A percentile compares a stretch with the other conserved stretches of the same genome.
Conservation (phyloP, 2,113 vertebrate genomes). For the Pica pica region DNA sequence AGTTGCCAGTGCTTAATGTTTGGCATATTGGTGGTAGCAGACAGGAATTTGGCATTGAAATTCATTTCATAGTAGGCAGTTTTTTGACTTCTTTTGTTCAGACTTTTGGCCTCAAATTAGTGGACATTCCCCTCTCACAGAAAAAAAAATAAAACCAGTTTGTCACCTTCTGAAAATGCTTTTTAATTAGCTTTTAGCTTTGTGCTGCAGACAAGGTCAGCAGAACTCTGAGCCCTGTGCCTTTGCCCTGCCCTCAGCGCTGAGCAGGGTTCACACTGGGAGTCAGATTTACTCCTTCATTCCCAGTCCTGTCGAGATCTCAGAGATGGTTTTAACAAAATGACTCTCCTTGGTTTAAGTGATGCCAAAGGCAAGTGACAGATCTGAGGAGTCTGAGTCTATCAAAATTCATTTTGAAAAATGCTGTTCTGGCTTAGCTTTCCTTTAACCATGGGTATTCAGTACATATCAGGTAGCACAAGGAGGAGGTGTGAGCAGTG, state of each 20-base stretch:
- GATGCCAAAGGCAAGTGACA: background rate
- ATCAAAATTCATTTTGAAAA: background rate
- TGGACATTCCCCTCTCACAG: background rate
- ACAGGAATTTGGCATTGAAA: background rate
- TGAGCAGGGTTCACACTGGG: background rate
- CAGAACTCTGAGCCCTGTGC: background rate
- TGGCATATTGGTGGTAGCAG: background rate
- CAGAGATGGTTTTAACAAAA: background rate
- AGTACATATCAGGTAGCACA: accelerated
- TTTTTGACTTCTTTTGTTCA: background rate
- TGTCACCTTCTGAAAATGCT: background rate
- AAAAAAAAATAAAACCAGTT: background rate
- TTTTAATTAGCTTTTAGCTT: background rate
- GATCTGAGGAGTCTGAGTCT: background rate
- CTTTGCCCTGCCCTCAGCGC: background rate
- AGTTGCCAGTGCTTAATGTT: background rate
- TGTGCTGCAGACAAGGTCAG: background rate
- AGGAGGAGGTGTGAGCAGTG: background rate
- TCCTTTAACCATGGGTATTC: background rate
- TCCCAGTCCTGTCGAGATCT: background rate
- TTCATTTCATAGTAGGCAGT: background rate
- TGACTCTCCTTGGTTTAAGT: background rate
- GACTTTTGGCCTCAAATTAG: background rate
- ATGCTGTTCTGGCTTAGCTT: background rate
- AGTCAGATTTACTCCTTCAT: background rate